phyloP scores from a whole-genome alignment of 1,140 invertebrate species.

The Carcinoscorpius rotundicauda region DNA sequence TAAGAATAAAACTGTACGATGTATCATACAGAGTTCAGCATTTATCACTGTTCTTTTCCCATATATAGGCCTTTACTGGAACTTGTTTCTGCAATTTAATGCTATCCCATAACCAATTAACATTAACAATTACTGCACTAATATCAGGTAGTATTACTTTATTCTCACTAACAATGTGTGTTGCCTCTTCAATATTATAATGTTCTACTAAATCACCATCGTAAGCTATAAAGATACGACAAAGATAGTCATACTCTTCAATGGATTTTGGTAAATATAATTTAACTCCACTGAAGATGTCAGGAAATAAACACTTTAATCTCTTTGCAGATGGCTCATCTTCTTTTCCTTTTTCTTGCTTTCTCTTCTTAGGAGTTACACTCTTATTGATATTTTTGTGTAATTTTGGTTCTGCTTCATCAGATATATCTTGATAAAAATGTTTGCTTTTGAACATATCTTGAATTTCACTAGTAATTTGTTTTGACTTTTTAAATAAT shows the following conservation, averaged over 20 bases:
- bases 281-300: constrained; percentile 14
- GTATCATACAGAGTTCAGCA: too few relatives aligned
- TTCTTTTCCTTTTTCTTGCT: too few relatives aligned
- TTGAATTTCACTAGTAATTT: constrained; percentile 1
- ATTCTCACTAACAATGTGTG: constrained; percentile 8
- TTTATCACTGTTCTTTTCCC: neutral
- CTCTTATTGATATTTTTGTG: too few relatives aligned
- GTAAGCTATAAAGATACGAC: constrained; percentile 18
- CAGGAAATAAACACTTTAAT: neutral
- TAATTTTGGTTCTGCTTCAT: too few relatives aligned
- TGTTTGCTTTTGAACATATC: too few relatives aligned
- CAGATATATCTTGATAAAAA: too few relatives aligned
- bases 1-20: too few relatives aligned
- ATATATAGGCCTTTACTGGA: constrained; percentile 1
- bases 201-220: too few relatives aligned
- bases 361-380: too few relatives aligned
- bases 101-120: constrained; percentile 17
- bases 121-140: neutral
- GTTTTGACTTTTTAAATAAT: constrained; percentile 18
- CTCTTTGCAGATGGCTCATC: too few relatives aligned
- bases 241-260: constrained; percentile 8
- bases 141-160: neutral
- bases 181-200: neutral
- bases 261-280: constrained; percentile 11
- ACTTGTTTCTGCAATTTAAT: constrained; percentile 11